Evolutionary conservation across 2,888 invertebrate genomes (phyloP).

Genomic region (Lasioglossum marginatum): DNA sequence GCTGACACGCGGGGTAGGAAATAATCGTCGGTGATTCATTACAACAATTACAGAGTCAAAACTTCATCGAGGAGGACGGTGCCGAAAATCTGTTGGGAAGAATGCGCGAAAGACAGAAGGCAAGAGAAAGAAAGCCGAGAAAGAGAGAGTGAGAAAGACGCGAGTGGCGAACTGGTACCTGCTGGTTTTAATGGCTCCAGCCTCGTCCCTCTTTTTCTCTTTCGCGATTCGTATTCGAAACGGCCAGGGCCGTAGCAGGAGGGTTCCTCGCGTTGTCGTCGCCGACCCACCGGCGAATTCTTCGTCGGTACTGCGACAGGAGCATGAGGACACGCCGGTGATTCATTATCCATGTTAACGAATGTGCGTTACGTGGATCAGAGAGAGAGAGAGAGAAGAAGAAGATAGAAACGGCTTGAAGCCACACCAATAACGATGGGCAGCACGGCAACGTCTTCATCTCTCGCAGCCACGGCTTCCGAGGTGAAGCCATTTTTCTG

Average conservation of each 20-base stretch:
- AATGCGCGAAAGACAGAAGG: conserved; percentile 12
- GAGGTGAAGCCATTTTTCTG: conserved; percentile 79
- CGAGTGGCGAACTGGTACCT: conserved; percentile 50
- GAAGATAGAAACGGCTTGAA: conserved; percentile 30
- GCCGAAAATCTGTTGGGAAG: conserved; percentile 12
- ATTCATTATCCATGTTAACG: conserved; percentile 81
- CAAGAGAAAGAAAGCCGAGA: background rate
- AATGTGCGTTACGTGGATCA: conserved; percentile 67
- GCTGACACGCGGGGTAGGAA: conserved; percentile 19
- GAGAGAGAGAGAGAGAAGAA: background rate
- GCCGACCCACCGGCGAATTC: conserved; percentile 38
- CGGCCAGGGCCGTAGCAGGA: conserved; percentile 47
- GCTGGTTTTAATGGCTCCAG: conserved; percentile 59
- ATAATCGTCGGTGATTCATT: conserved; percentile 55
- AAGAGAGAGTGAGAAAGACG: conserved; percentile 10
- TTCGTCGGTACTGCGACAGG: conserved; percentile 59
- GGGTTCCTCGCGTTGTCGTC: conserved; percentile 37
- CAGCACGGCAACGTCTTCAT: conserved; percentile 76
- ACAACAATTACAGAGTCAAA: conserved; percentile 42
- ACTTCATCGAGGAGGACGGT: conserved; percentile 45
- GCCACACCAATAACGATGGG: conserved; percentile 66
- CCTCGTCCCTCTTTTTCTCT: conserved; percentile 40
- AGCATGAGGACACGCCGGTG: conserved; percentile 70
- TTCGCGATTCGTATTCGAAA: conserved; percentile 55
- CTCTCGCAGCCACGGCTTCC: conserved; percentile 67